phyloP scores from a whole-genome alignment of 2,113 vertebrate species.

The Gambusia holbrooki region DNA sequence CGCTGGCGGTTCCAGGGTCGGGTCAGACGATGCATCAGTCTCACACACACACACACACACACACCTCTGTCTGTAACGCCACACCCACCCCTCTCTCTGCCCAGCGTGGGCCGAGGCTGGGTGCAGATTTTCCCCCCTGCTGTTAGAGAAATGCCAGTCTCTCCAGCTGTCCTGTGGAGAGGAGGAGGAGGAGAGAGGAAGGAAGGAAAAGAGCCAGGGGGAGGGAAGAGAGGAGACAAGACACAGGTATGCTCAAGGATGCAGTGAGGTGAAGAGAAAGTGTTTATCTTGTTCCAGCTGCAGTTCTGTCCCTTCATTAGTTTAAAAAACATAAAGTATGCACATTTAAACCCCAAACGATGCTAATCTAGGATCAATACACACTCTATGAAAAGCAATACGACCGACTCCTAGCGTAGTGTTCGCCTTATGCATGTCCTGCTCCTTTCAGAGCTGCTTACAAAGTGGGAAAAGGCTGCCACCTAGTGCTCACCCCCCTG shows the following conservation, averaged over 20 bases:
- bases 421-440: conserved; percentile 58
- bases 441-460: conserved; percentile 37
- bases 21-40: conserved; percentile 40
- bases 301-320: background rate
- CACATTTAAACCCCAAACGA: background rate
- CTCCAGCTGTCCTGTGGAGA: conserved; percentile 58
- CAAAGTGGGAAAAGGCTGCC: conserved; percentile 51
- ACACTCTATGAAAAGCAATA: conserved; percentile 70
- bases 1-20: conserved; percentile 18
- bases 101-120: conserved; percentile 60
- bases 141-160: conserved; percentile 77
- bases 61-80: conserved; percentile 23
- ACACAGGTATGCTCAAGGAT: conserved; percentile 21
- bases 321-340: conserved; percentile 16
- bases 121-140: conserved; percentile 62
- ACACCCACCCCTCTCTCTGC: conserved; percentile 48
- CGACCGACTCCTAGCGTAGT: conserved; percentile 38
- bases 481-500: conserved; percentile 52
- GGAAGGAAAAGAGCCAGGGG: conserved; percentile 6
- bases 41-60: conserved; percentile 23
- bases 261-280: background rate
- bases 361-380: conserved; percentile 27
- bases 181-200: conserved; percentile 22
- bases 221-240: conserved; percentile 4
- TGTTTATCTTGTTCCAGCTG: background rate